These are phyloP conservation scores for Pithys albifrons DNA, from an alignment of 2,113 vertebrate genomes.

Conservation along the genomic window DNA sequence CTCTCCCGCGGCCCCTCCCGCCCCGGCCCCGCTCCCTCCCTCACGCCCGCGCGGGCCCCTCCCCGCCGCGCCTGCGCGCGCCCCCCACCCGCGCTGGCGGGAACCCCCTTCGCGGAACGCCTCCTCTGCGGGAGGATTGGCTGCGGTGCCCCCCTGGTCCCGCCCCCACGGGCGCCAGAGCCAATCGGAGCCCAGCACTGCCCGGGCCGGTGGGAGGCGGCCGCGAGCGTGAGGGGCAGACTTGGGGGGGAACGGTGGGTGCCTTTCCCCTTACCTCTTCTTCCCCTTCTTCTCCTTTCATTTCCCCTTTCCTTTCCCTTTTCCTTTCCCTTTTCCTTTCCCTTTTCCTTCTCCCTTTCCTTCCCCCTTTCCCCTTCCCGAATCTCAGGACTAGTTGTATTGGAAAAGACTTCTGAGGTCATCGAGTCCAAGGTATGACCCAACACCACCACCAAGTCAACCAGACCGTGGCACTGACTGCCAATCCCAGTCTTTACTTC, in stretches of 20 bases:
- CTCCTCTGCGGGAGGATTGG: neutral
- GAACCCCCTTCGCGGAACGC: neutral
- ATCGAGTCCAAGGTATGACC: too few species aligned
- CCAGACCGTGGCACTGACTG: neutral
- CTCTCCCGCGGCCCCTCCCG: neutral
- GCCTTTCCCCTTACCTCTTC: too few species aligned
- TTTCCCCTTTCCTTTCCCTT: too few species aligned
- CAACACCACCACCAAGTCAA: neutral
- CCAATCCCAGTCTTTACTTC: neutral
- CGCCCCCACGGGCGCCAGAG: rapidly evolving
- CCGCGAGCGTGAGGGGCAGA: neutral
- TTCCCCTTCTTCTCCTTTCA: too few species aligned
- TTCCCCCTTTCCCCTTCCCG: neutral
- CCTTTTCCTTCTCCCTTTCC: neutral
- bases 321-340: neutral
- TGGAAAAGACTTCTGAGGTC: neutral
- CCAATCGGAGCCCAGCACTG: neutral
- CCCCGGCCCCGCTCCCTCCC: neutral
- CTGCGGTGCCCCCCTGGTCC: rapidly evolving
- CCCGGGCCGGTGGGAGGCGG: neutral
- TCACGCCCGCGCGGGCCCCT: neutral
- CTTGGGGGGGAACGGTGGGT: too few species aligned
- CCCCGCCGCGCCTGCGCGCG: neutral
- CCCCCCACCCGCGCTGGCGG: too few species aligned
- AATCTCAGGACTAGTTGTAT: rapidly evolving